Base-by-base conservation (phyloP, 2,888 invertebrate species). In the Cheilosia soror region DNA sequence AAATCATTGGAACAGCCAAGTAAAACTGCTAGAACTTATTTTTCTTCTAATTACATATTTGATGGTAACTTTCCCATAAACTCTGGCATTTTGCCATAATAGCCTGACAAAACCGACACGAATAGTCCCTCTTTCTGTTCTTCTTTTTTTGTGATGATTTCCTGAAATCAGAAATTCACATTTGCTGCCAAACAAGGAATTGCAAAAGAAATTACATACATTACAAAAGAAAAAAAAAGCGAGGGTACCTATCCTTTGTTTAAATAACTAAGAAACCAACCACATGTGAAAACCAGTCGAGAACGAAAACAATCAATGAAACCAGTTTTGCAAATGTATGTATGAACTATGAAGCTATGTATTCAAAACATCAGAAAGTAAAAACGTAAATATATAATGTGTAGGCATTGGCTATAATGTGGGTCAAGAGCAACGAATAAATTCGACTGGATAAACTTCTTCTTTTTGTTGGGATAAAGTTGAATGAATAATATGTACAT, bases 341-440 rank as follows among this genome's bases (percentile, higher is more conserved):
- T 20, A 15, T 37, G 25, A 2, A 20, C 20, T 58, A 37, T 37
- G 37, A 0, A 9, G 5, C 15, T 7, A 15, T 15, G 7, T 20
- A 31, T 62, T 37, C 31, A 62, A 72, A 58, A 42, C 9, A 40
- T 20, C n/a, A 66, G 5, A 62, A 47, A 7, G 27, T 25, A 27
- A 40, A 57, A 1, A 37, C 4, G 4, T 29, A 4, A 4, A 11
- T 37, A 13, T 49, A 49, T n/a, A n/a, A n/a, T n/a, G n/a, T n/a
- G n/a, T n/a, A n/a, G n/a, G n/a, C n/a, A 20, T 20, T 20, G 58
- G 15, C 9, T 20, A 62, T 33, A 57, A 83, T 57, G 63, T 83
- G 73, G 78, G 83, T 83, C 83, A 83, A 78, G 83, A 78, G 78
- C 78, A 73, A 51, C 31, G 29, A 44, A 69, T 6, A 9, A 51